phyloP scores from a whole-genome alignment of 2,888 invertebrate genomes.

The Parnassius glacialis region DNA sequence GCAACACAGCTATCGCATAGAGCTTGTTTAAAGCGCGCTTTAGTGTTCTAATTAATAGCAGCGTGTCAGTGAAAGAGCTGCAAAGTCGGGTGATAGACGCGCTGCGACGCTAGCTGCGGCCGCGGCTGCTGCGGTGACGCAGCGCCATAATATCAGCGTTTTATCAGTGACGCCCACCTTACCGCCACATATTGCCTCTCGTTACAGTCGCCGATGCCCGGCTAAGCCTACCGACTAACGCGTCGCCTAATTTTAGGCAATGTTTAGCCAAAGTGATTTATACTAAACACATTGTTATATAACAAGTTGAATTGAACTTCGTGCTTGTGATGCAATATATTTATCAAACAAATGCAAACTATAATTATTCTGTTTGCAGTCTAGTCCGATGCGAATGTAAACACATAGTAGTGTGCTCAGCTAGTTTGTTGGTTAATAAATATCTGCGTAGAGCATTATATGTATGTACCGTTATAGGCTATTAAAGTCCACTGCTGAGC shows the following conservation, averaged over 20 bases:
- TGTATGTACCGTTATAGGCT: neutral
- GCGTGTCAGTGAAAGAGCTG: slow-evolving; percentile 37
- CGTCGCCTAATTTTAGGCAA: slow-evolving; percentile 21
- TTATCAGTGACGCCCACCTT: slow-evolving; percentile 59
- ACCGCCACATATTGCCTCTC: slow-evolving; percentile 28
- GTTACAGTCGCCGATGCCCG: slow-evolving; percentile 30
- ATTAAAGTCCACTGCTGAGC: too few species aligned
- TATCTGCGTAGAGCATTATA: too few species aligned
- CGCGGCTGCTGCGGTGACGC: slow-evolving; percentile 43
- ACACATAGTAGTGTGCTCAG: too few species aligned
- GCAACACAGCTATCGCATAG: neutral
- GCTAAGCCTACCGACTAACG: slow-evolving; percentile 31
- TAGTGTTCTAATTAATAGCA: slow-evolving; percentile 33
- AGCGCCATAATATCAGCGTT: slow-evolving; percentile 71
- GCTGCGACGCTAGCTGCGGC: slow-evolving; percentile 41
- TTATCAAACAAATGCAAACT: neutral
- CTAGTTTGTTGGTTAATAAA: too few species aligned
- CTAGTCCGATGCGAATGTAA: too few species aligned
- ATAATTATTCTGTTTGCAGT: too few species aligned
- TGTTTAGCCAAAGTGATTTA: slow-evolving; percentile 16
- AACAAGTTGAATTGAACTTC: neutral
- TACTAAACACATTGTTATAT: slow-evolving; percentile 6
- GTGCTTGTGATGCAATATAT: neutral
- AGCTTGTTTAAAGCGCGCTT: slow-evolving; percentile 13
- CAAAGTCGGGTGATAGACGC: slow-evolving; percentile 56